phyloP scores from a whole-genome alignment of 23 tunicate species.

The Oikopleura dioica region DNA sequence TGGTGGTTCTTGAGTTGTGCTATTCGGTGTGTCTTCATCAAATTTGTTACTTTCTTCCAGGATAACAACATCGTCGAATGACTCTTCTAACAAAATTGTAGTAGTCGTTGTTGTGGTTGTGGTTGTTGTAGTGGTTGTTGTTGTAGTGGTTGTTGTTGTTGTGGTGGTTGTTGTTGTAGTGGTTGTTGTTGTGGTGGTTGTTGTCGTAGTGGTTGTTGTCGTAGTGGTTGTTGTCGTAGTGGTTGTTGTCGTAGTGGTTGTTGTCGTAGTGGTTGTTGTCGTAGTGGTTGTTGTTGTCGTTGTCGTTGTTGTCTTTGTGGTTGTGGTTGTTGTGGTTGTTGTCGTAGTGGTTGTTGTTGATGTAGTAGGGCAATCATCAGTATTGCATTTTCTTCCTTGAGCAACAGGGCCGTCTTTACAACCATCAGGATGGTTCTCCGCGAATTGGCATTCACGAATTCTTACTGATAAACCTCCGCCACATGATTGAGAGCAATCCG shows the following conservation, averaged over 20 bases:
- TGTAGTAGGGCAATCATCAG: not conserved
- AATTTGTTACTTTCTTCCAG: too few relatives aligned
- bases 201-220: not conserved
- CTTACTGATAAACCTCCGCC: not conserved
- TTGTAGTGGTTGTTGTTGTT: conserved; percentile 5
- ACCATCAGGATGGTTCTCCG: not conserved
- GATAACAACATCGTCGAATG: too few relatives aligned
- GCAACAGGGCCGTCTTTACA: not conserved
- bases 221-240: not conserved
- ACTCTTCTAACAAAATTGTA: too few relatives aligned
- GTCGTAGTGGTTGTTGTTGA: not conserved
- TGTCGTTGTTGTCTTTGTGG: not conserved
- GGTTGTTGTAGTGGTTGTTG: not conserved
- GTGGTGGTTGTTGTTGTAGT: conserved; percentile 9
- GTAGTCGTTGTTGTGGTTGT: conserved; percentile 11
- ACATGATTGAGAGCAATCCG: not conserved
- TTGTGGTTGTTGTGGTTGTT: not conserved
- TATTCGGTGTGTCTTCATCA: not conserved
- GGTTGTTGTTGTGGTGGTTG: not conserved
- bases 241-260: not conserved
- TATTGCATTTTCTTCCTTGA: not conserved
- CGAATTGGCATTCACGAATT: not conserved
- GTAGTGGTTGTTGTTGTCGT: not conserved
- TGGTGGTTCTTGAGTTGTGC: not conserved
- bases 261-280: not conserved